These are phyloP conservation scores for Lepidostoma basale DNA, from an alignment of 1,140 invertebrate species.

Conservation along the genomic window DNA sequence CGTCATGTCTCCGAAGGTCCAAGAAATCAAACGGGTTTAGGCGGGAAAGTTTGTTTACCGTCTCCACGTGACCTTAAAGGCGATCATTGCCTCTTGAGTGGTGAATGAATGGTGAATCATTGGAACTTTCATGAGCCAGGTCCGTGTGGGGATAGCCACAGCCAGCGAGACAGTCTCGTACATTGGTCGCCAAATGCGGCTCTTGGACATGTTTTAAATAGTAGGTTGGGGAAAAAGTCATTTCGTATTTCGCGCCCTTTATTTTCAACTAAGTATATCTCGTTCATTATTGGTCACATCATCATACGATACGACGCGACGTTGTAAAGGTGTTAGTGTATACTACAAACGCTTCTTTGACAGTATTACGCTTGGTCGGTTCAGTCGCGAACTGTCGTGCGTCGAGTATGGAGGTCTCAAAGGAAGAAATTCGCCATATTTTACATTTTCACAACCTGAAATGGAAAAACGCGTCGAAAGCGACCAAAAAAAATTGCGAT, in stretches of 20 bases:
- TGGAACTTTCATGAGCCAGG: conserved; percentile 14
- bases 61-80: conserved; percentile 17
- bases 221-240: no score
- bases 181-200: no score
- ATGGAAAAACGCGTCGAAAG: background rate
- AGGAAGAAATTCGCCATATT: conserved; percentile 4
- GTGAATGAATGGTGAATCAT: conserved; percentile 14
- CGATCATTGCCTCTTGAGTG: conserved; percentile 17
- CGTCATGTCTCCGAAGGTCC: background rate
- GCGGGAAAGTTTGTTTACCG: conserved; percentile 22
- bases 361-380: conserved; percentile 4
- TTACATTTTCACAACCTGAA: background rate
- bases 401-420: background rate
- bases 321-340: conserved; percentile 1
- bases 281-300: background rate
- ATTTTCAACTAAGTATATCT: conserved; percentile 17
- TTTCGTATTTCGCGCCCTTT: no score
- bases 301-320: no score
- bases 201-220: no score
- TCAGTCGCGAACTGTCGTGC: background rate
- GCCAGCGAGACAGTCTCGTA: no score
- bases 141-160: no score
- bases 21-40: conserved; percentile 24
- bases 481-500: background rate
- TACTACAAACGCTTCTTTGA: background rate